Evolutionary conservation across 2,888 invertebrate species (phyloP).

Genomic region (Allacma fusca): DNA sequence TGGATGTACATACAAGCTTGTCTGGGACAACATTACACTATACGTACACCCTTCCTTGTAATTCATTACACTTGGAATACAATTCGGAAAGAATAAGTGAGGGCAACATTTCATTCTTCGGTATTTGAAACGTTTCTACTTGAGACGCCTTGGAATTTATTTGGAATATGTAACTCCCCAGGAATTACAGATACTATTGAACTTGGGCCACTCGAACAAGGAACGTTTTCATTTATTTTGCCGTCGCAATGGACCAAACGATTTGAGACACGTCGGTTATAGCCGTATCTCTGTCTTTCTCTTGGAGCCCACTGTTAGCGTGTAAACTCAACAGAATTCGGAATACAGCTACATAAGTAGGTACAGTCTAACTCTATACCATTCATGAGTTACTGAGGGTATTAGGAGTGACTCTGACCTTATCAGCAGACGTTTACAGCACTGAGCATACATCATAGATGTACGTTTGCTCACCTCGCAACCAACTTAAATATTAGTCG

Average conservation of each 20-base stretch:
- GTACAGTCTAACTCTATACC: background rate
- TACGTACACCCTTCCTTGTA: background rate
- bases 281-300: background rate
- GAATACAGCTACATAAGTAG: background rate
- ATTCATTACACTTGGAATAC: constrained; percentile 10
- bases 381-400: background rate
- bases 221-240: constrained; percentile 38
- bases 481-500: too few relatives aligned
- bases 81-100: constrained; percentile 35
- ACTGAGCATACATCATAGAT: too few relatives aligned
- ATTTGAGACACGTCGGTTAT: constrained; percentile 12
- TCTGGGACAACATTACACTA: too few relatives aligned
- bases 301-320: background rate
- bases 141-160: constrained; percentile 34
- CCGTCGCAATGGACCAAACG: constrained; percentile 17
- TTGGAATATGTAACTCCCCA: constrained; percentile 26
- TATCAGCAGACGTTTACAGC: too few relatives aligned
- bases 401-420: background rate
- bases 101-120: constrained; percentile 38
- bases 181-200: constrained; percentile 26
- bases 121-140: constrained; percentile 36
- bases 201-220: constrained; percentile 19
- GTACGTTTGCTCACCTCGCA: too few relatives aligned
- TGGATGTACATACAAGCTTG: too few relatives aligned
- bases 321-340: background rate